These are phyloP conservation scores for Microplitis mediator DNA, from an alignment of 1,140 invertebrate species.

Conservation along the genomic window DNA sequence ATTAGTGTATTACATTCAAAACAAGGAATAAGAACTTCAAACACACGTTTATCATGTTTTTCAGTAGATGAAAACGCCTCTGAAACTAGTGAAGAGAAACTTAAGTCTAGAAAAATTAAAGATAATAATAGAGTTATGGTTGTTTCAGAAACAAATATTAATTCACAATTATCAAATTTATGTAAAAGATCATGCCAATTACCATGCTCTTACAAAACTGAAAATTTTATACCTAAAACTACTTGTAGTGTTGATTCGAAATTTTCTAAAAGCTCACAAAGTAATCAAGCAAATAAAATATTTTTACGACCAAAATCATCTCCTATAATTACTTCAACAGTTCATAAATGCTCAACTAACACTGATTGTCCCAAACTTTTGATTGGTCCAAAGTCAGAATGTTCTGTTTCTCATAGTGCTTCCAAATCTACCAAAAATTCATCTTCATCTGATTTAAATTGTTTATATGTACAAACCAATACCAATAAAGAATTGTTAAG, in stretches of 20 bases:
- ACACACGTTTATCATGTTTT: slow-evolving; percentile 47
- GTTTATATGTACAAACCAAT: slow-evolving; percentile 11
- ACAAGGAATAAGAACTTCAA: slow-evolving; percentile 16
- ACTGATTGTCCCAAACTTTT: slow-evolving; percentile 32
- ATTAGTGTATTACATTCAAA: slow-evolving; percentile 11
- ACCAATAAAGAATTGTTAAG: slow-evolving; percentile 28
- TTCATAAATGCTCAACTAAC: slow-evolving; percentile 45
- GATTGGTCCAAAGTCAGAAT: slow-evolving; percentile 2
- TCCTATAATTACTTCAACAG: slow-evolving; percentile 22
- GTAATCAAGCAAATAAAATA: background rate
- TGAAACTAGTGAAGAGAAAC: slow-evolving; percentile 34
- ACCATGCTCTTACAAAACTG: slow-evolving; percentile 38
- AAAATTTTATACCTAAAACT: slow-evolving; percentile 37
- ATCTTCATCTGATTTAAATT: slow-evolving; percentile 17
- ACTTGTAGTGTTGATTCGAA: slow-evolving; percentile 11
- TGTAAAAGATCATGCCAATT: slow-evolving; percentile 25
- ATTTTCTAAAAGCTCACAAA: background rate
- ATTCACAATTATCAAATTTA: slow-evolving; percentile 26
- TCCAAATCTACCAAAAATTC: slow-evolving; percentile 13
- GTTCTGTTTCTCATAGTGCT: slow-evolving; percentile 17
- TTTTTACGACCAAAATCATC: slow-evolving; percentile 24
- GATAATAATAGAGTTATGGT: slow-evolving; percentile 29
- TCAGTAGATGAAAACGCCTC: slow-evolving; percentile 37
- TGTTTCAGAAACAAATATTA: slow-evolving; percentile 37
- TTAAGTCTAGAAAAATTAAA: slow-evolving; percentile 40